phyloP scores from a whole-genome alignment of 2,113 vertebrate species.

The Colius striatus region DNA sequence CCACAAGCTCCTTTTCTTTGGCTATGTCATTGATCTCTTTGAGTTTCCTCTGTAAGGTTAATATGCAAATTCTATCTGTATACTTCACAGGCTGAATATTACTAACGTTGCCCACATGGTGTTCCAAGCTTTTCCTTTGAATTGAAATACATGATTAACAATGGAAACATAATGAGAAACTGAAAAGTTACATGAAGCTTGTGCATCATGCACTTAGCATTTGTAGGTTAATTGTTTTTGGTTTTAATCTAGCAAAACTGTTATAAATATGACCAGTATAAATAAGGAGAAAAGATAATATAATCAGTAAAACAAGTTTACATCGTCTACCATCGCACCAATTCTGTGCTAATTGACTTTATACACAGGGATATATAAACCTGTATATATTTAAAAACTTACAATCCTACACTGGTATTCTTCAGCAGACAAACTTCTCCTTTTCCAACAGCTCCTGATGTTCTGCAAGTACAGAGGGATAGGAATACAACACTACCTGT shows the following conservation, averaged over 20 bases:
- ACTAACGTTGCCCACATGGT: neutral
- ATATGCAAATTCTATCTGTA: slow-evolving; percentile 53
- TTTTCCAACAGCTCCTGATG: neutral
- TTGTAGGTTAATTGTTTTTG: neutral
- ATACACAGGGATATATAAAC: neutral
- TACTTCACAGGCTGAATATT: neutral
- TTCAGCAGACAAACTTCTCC: neutral
- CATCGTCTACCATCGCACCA: neutral
- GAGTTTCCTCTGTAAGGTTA: slow-evolving; percentile 71
- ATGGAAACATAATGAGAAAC: neutral
- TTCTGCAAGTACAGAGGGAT: neutral
- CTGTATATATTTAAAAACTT: no score
- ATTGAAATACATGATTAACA: neutral
- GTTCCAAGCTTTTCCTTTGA: slow-evolving; percentile 51
- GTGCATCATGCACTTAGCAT: neutral
- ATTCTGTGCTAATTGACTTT: neutral
- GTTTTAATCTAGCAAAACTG: neutral
- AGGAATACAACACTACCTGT: neutral
- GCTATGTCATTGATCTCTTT: slow-evolving; percentile 70
- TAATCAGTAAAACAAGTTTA: neutral
- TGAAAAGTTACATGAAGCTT: neutral
- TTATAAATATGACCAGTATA: neutral
- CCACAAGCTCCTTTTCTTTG: slow-evolving; percentile 73
- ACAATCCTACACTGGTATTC: neutral
- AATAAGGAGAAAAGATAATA: neutral